These are phyloP conservation scores for Peromyscus melanophrys DNA, from an alignment of 2,797 vertebrate species.

Conservation along the genomic window DNA sequence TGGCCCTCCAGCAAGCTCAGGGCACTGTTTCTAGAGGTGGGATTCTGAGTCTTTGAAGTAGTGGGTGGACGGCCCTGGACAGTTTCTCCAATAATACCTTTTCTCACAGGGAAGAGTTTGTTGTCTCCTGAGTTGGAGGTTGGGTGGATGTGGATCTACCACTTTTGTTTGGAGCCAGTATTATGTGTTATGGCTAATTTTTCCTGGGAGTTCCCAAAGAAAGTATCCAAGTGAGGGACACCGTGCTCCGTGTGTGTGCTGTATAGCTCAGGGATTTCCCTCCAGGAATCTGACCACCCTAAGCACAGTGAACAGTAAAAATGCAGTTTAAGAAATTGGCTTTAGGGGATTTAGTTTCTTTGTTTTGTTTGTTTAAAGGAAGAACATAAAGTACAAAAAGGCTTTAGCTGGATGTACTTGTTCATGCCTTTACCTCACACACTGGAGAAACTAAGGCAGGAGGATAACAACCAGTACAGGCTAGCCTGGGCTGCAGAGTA, in stretches of 20 bases:
- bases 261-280: neutral
- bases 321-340: neutral
- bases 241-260: neutral
- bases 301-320: neutral
- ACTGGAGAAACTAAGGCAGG: neutral
- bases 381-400: neutral
- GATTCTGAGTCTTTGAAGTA: neutral
- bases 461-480: neutral
- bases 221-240: neutral
- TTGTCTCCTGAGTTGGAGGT: too few species aligned
- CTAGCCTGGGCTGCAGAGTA: neutral
- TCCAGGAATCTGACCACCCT: neutral
- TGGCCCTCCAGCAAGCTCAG: neutral
- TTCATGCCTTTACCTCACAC: neutral
- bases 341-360: neutral
- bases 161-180: neutral
- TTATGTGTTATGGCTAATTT: neutral
- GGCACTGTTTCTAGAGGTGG: neutral
- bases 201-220: neutral
- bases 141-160: neutral
- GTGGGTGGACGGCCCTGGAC: too few species aligned
- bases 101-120: neutral
- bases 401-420: neutral
- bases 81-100: neutral
- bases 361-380: constrained; percentile 1